Base-by-base conservation (phyloP, 2,797 vertebrate species). In the Xenopus petersii region DNA sequence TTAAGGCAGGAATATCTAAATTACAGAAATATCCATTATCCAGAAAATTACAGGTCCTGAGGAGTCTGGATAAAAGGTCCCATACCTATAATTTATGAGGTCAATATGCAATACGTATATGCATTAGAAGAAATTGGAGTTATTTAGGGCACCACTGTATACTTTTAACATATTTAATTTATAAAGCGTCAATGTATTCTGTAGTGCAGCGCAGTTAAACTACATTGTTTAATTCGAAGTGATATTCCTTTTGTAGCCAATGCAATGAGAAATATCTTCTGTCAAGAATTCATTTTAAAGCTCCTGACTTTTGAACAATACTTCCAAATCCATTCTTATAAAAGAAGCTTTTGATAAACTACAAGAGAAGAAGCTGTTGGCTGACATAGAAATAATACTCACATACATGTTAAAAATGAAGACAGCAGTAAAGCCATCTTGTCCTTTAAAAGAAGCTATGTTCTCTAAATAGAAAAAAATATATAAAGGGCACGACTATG, bases 401-500 rank as follows among this genome's bases (percentile, higher is more conserved):
- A 6, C 47, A 73, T 59, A 15, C 12, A 17, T 56, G 15, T 60
- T 70, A 64, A 55, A 63, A 71, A 0, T 64, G 24, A 66, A 80
- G 15, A 72, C 76, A 2, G 77, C 8, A 78, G 55, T 59, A 62
- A 75, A 4, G 51, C 12, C 0, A 69, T 79, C 2, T 59, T 81
- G 63, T 64, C 67, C 65, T 67, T 80, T 76, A 80, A 54, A 64
- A 75, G 17, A 82, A 80, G 16, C 15, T 80, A 16, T 56, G 54
- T 17, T 42, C 3, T 42, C 36, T 42, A 6, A 42, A 42, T 1
- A 42, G 36, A 42, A 42, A 42, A 30, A 42, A 3, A 42, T 42
- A 7, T 6, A 42, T 51, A 51, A 51, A 51, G 49, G 15, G 12
- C 36, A 51, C 2, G 49, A 4, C 11, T 51, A 12, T 51, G 2